These are phyloP conservation scores for Nothobranchius kuhntae DNA, from an alignment of 2,113 vertebrate genomes.

Conservation along the genomic window DNA sequence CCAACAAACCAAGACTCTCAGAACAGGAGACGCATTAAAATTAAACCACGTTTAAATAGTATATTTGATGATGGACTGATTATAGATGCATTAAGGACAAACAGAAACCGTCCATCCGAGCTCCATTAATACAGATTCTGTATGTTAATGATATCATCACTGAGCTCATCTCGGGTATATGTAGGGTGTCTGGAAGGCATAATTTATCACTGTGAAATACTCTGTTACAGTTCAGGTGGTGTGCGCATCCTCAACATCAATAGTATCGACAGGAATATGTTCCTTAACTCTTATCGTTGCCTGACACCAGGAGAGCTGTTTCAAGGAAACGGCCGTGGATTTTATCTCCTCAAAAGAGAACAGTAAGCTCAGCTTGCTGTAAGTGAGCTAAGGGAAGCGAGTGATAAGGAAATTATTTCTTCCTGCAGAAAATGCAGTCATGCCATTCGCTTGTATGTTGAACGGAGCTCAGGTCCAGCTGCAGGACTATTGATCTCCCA, in stretches of 20 bases:
- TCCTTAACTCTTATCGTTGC: slow-evolving; percentile 53
- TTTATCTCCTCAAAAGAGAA: slow-evolving; percentile 56
- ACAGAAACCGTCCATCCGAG: background rate
- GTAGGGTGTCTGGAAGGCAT: slow-evolving; percentile 40
- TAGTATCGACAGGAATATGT: slow-evolving; percentile 61
- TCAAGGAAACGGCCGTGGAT: slow-evolving; percentile 34
- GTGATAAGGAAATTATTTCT: slow-evolving; percentile 13
- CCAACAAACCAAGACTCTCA: too few relatives aligned
- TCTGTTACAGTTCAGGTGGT: slow-evolving; percentile 49
- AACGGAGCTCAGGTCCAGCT: slow-evolving; percentile 16
- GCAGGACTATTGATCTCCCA: slow-evolving; percentile 12
- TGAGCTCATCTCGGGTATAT: slow-evolving; percentile 27
- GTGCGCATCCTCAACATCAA: slow-evolving; percentile 48
- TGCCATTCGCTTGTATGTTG: slow-evolving; percentile 26
- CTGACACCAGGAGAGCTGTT: slow-evolving; percentile 54
- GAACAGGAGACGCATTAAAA: too few relatives aligned
- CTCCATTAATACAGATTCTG: background rate
- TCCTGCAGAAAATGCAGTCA: slow-evolving; percentile 25
- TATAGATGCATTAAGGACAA: too few relatives aligned
- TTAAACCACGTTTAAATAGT: too few relatives aligned
- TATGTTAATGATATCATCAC: background rate
- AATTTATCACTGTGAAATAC: slow-evolving; percentile 49
- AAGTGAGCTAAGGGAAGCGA: slow-evolving; percentile 16
- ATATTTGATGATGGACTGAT: background rate
- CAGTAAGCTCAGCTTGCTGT: slow-evolving; percentile 11